phyloP scores from a whole-genome alignment of 2,888 invertebrate species.

The Drosophila subquinaria region DNA sequence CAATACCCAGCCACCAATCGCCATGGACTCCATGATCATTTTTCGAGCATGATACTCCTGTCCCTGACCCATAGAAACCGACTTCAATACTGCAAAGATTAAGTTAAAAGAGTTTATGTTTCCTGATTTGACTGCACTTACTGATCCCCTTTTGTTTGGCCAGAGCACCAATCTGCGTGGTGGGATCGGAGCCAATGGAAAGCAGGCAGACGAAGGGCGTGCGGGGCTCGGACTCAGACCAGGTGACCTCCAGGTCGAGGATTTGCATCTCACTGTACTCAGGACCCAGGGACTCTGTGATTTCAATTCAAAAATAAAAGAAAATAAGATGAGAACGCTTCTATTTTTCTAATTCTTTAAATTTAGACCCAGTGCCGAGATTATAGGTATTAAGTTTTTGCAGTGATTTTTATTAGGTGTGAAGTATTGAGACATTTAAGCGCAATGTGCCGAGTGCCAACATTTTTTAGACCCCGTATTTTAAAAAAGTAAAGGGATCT shows the following conservation, averaged over 20 bases:
- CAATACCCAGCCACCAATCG: conserved; percentile 95
- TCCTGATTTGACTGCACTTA: conserved; percentile 86
- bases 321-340: no score
- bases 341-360: no score
- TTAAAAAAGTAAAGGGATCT: no score
- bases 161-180: conserved; percentile 94
- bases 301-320: not conserved
- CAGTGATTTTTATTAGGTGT: no score
- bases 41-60: conserved; percentile 94
- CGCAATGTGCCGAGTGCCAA: no score
- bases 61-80: conserved; percentile 99
- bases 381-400: no score
- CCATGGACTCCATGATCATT: conserved; percentile 92
- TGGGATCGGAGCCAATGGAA: conserved; percentile 98
- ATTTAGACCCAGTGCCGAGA: no score
- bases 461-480: no score
- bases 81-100: conserved; percentile 88
- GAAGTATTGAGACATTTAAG: no score
- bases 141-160: conserved; percentile 95
- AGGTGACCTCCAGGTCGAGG: conserved; percentile 95
- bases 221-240: conserved; percentile 94
- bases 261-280: conserved; percentile 97
- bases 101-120: not conserved
- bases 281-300: conserved; percentile 91
- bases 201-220: conserved; percentile 96